Evolutionary conservation across 2,113 vertebrate species (phyloP), one percentile per base, ranked within the genome.

Genomic region (Amphiprion ocellaris): DNA sequence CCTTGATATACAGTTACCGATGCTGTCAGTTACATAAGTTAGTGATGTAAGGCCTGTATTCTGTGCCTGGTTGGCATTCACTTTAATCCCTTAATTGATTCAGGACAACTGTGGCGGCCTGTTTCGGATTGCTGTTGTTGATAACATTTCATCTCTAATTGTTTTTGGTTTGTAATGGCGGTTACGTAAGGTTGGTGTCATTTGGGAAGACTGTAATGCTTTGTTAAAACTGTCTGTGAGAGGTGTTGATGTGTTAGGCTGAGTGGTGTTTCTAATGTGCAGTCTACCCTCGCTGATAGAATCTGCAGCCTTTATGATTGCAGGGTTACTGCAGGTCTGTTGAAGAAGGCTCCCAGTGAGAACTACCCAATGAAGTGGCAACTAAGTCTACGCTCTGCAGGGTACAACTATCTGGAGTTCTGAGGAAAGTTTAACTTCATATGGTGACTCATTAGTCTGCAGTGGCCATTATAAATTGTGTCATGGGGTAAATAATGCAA

Each of bases 81-180:
- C 23, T 33, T 78, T 69, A 77, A 74, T 80, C 65, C 26, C 23
- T 63, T 80, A 80, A 80, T 52, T 55, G 30, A 70, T 77, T 74
- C 10, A 67, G 64, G 23, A 56, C 19, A 61, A 60, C 12, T 24
- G 19, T 65, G 59, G 65, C 59, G 50, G 49, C 54, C 15, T 75
- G n/a, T 69, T 74, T 59, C 24, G 73, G 46, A 77, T 79, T 24
- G 28, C 26, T 47, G 58, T 50, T 8, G 26, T 47, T 47, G 24
- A 63, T 78, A 55, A 50, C 28, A 62, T 56, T 66, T 74, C 3
- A 24, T 37, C 30, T 56, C 11, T n/a, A 66, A 26, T 60, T 67
- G 44, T 7, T 68, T 74, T 68, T 69, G 23, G 21, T 79, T 59
- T 75, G 5, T 21, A 39, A 15, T 39, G 9, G 19, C 2, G 10